Evolutionary conservation across 1,140 invertebrate species (phyloP).

Genomic region (Liolophura sinensis): DNA sequence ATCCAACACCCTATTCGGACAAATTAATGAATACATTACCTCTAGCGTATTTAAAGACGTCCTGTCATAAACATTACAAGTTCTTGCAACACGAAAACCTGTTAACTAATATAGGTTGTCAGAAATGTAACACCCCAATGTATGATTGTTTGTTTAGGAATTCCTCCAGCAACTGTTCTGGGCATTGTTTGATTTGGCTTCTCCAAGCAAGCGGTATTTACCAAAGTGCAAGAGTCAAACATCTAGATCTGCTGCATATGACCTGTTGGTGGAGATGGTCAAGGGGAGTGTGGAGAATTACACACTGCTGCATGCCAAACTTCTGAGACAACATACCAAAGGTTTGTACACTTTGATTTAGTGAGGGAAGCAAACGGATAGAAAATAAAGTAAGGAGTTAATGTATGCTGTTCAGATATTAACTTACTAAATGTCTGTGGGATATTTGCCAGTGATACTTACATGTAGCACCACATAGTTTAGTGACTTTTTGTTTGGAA

Average conservation of each 20-base stretch:
- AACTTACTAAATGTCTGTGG: no score
- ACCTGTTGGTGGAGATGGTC: conserved; percentile 84
- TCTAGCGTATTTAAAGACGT: background rate
- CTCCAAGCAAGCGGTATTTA: conserved; percentile 78
- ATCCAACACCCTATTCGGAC: no score
- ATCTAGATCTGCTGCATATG: conserved; percentile 85
- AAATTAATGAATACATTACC: no score
- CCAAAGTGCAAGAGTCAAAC: conserved; percentile 91
- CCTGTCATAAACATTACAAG: background rate
- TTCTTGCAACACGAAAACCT: no score
- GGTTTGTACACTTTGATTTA: conserved; percentile 58
- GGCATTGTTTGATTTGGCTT: conserved; percentile 87
- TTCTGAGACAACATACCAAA: conserved; percentile 84
- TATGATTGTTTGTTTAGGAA: conserved; percentile 28
- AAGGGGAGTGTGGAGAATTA: conserved; percentile 86
- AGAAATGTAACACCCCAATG: no score
- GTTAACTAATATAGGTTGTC: background rate
- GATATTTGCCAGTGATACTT: no score
- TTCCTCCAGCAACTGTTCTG: conserved; percentile 74
- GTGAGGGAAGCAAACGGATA: background rate
- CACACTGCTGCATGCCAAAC: conserved; percentile 76
- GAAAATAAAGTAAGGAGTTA: no score
- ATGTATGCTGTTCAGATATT: no score
- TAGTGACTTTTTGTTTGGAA: no score
- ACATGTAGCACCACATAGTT: no score